Base-by-base conservation (phyloP, 2,113 vertebrate genomes). In the Scalopus aquaticus region DNA sequence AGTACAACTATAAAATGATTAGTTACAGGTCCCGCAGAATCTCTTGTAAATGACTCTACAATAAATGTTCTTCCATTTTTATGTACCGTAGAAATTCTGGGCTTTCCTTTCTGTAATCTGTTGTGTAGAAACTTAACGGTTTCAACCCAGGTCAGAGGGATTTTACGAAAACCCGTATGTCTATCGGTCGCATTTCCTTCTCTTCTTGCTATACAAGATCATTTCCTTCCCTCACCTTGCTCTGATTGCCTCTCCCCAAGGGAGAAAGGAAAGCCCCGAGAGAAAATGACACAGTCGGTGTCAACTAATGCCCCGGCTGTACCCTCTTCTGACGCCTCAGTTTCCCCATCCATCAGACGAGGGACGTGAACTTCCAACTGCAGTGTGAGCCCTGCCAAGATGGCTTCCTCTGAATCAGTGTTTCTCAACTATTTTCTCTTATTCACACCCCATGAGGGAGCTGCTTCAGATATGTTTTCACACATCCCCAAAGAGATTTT, bases 1-100 rank as follows among this genome's bases (percentile, higher is more conserved):
- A 96, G 49, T 73, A 78, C 28, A 96, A 95, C 37, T 92, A 85
- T 95, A 83, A 92, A 96, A 9, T 64, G 28, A 91, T 95, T 60
- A 88, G 97, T 86, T 67, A 95, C 24, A 56, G 32, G n/a, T 51
- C 17, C 35, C 76, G 6, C 80, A 95, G 74, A 92, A 65, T 96
- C 54, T 91, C 90, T 93, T 81, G 88, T 82, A 97, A 86, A 88
- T 93, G 92, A 92, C 37, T 78, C 72, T 91, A 9, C 6, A 90
- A 86, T 88, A 88, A 90, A 94, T 80, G 94, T 88, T 83, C 72
- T 81, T 70, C 51, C 54, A 70, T 15, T 97, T 90, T 93, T 86
- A 95, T 35, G 44, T 49, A 91, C 37, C 94, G 39, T 49, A 74
- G 58, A 49, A 93, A 88, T 94, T 92, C 62, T 77, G n/a, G 91